phyloP scores from a whole-genome alignment of 2,888 invertebrate species.

The Dryococelus australis region DNA sequence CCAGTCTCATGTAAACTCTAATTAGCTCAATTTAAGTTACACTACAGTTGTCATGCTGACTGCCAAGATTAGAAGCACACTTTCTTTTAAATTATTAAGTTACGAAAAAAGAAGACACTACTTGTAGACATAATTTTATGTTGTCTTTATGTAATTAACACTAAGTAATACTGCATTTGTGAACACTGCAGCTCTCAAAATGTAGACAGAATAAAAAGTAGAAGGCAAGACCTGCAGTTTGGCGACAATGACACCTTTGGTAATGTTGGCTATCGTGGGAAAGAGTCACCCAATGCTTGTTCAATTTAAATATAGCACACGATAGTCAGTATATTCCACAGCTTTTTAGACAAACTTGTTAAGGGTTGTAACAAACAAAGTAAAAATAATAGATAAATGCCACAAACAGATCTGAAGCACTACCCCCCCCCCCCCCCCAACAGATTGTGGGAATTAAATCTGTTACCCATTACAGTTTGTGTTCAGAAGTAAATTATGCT shows the following conservation, averaged over 20 bases:
- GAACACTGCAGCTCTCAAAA: slow-evolving; percentile 6
- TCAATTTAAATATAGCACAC: too few species aligned
- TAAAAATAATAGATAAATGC: too few species aligned
- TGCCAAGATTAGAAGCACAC: not conserved
- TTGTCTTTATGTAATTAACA: not conserved
- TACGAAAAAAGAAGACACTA: not conserved
- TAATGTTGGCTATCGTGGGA: not conserved
- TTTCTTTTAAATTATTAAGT: not conserved
- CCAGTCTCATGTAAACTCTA: not conserved
- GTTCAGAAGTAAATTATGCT: too few species aligned
- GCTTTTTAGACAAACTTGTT: too few species aligned
- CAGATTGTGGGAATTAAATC: too few species aligned
- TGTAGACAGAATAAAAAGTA: slow-evolving; percentile 3
- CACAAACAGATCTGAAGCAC: too few species aligned
- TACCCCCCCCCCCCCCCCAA: too few species aligned
- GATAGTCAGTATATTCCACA: too few species aligned
- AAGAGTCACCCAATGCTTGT: too few species aligned
- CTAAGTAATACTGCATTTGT: not conserved
- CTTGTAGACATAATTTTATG: not conserved
- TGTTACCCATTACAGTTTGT: too few species aligned
- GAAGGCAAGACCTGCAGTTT: not conserved
- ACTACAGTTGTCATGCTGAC: not conserved
- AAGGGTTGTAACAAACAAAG: too few species aligned
- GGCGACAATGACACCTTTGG: not conserved
- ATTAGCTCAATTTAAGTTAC: not conserved